phyloP scores from a whole-genome alignment of 2,888 invertebrate species.

The Agrotis clavis region DNA sequence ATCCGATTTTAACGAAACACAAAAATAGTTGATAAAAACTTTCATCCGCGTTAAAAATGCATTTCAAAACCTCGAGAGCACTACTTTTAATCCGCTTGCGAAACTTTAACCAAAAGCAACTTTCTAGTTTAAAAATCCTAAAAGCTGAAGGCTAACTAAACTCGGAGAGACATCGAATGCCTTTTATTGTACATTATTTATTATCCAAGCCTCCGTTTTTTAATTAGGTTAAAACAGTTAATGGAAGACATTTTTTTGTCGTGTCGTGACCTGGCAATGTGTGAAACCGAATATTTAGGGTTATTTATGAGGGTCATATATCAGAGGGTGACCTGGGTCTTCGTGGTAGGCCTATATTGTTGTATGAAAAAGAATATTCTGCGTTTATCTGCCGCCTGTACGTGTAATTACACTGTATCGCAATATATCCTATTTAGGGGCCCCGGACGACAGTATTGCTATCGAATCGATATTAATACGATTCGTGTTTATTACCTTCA shows the following conservation, averaged over 20 bases:
- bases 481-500: constrained; percentile 48
- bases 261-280: constrained; percentile 65
- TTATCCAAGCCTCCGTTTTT: constrained; percentile 26
- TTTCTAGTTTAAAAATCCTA: constrained; percentile 76
- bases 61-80: constrained; percentile 76
- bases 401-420: constrained; percentile 58
- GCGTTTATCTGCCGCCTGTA: constrained; percentile 46
- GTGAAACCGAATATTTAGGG: constrained; percentile 66
- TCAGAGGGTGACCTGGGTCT: constrained; percentile 60
- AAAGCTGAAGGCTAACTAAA: constrained; percentile 73
- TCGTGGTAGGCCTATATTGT: constrained; percentile 42
- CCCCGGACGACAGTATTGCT: constrained; percentile 36
- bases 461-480: constrained; percentile 48
- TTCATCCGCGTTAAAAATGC: constrained; percentile 75
- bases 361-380: constrained; percentile 56
- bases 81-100: constrained; percentile 82
- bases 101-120: constrained; percentile 75
- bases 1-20: constrained; percentile 60
- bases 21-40: constrained; percentile 68
- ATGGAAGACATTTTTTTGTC: constrained; percentile 68
- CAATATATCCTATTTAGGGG: constrained; percentile 52
- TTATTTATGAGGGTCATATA: constrained; percentile 68
- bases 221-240: constrained; percentile 77
- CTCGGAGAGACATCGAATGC: constrained; percentile 30
- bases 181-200: constrained; percentile 17